These are phyloP conservation scores for Psettodes erumei DNA, from an alignment of 2,113 vertebrate species.

Conservation along the genomic window DNA sequence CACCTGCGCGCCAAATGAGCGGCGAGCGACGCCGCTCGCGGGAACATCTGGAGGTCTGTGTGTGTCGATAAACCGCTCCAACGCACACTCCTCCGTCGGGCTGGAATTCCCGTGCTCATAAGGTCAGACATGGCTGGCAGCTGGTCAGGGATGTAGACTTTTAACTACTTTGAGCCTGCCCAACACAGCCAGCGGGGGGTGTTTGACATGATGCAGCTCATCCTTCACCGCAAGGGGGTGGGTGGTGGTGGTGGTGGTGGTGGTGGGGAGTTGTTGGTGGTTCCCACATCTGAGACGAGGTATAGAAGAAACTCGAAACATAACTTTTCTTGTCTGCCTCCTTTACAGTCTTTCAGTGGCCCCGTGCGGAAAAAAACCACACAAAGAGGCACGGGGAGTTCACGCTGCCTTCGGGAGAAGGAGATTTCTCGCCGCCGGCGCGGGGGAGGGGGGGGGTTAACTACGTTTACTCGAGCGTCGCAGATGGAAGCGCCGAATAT, in stretches of 20 bases:
- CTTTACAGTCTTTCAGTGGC: slow-evolving; percentile 56
- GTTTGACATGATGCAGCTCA: slow-evolving; percentile 73
- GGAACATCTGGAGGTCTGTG: slow-evolving; percentile 81
- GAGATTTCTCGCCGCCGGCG: slow-evolving; percentile 30
- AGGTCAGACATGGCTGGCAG: slow-evolving; percentile 75
- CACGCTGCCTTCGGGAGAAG: slow-evolving; percentile 46
- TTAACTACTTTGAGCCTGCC: slow-evolving; percentile 62
- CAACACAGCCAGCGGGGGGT: slow-evolving; percentile 31
- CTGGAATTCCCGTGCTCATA: slow-evolving; percentile 71
- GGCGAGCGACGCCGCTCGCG: slow-evolving; percentile 59
- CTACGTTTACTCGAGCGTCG: slow-evolving; percentile 55
- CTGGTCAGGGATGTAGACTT: slow-evolving; percentile 68
- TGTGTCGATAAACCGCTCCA: slow-evolving; percentile 64
- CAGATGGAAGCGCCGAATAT: slow-evolving; percentile 47
- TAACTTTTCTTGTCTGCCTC: slow-evolving; percentile 59
- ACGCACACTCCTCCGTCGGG: slow-evolving; percentile 57
- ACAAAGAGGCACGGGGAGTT: slow-evolving; percentile 64
- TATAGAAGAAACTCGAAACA: slow-evolving; percentile 70
- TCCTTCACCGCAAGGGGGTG: slow-evolving; percentile 40
- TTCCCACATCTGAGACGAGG: slow-evolving; percentile 73
- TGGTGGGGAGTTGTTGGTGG: too few species aligned
- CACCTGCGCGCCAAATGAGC: slow-evolving; percentile 84
- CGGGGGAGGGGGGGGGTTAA: slow-evolving; percentile 20
- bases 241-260: too few species aligned
- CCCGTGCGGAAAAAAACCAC: slow-evolving; percentile 65